Conservation (phyloP, 2,113 vertebrate genomes). For the Oophaga pumilio region DNA sequence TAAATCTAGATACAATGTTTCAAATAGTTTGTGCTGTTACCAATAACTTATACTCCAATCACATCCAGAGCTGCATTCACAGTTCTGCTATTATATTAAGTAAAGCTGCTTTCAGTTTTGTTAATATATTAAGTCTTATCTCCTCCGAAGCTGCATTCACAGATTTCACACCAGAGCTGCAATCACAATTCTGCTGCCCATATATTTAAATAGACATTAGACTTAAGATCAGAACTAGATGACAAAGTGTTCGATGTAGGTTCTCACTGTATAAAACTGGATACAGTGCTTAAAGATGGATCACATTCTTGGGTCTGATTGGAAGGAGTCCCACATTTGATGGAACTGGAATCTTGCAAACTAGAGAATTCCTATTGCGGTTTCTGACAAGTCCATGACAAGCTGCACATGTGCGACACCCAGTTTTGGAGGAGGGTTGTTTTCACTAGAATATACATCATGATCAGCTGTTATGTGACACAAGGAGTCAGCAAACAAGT, state of each 20-base stretch:
- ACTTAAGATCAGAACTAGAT: neutral
- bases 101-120: neutral
- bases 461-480: constrained; percentile 1
- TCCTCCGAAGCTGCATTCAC: neutral
- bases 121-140: neutral
- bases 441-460: neutral
- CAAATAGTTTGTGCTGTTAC: neutral
- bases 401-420: neutral
- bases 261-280: no score
- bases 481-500: neutral
- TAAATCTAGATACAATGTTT: neutral
- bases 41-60: neutral
- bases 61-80: neutral
- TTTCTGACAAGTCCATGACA: neutral
- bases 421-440: neutral
- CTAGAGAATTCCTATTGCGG: neutral
- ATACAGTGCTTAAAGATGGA: no score
- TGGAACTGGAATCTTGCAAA: neutral
- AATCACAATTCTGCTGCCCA: neutral
- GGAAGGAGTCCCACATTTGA: neutral
- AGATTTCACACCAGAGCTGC: neutral
- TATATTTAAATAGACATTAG: no score
- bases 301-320: no score
- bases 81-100: neutral
- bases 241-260: no score